Base-by-base conservation (phyloP, 2,113 vertebrate species). In the Micromys minutus region DNA sequence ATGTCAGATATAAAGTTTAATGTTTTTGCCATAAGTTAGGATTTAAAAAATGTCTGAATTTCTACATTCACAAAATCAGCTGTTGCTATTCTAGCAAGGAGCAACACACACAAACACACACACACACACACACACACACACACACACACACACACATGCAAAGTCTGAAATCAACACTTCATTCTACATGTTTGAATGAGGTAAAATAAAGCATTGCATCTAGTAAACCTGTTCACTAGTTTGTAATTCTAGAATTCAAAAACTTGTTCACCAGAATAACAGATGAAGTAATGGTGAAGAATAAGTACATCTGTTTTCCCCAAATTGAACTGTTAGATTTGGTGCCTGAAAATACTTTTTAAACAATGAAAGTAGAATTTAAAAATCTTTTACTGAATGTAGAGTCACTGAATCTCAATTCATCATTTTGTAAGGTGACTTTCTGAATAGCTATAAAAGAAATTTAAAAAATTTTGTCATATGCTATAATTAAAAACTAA, bases 241-340 rank as follows among this genome's bases (percentile, higher is more conserved):
- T 79, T 96, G 31, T 91, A 90, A 93, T 95, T 97, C 87, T 52
- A 96, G 57, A 90, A 95, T 93, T 89, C 21, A 97, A 96, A 95
- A 91, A 94, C 39, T 95, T 74, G 90, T 92, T 94, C 72, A 93
- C 77, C 0, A 19, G 95, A 95, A 94, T 95, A 96, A 94, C 50
- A 50, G 26, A 13, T 92, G 74, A 93, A 95, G 36, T 91, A 95
- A 94, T 3, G 84, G 90, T 45, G 26, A 94, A 91, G 31, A 95
- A 93, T 89, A 93, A 90, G 89, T 57, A 92, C 47, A 80, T 75
- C 90, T 87, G 87, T 93, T 94, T 89, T 84, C 36, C 26, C 50
- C n/a, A 59, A 7, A 94, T 74, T 21, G 91, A 93, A 94, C 76
- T 75, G 19, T 34, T 69, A 63, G 42, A 5, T 90, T 96, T 85